Percentiles rank a stretch among this genome's conserved stretches.
phyloP scores from a whole-genome alignment of 2,797 vertebrate genomes.

The Decapterus maruadsi region DNA sequence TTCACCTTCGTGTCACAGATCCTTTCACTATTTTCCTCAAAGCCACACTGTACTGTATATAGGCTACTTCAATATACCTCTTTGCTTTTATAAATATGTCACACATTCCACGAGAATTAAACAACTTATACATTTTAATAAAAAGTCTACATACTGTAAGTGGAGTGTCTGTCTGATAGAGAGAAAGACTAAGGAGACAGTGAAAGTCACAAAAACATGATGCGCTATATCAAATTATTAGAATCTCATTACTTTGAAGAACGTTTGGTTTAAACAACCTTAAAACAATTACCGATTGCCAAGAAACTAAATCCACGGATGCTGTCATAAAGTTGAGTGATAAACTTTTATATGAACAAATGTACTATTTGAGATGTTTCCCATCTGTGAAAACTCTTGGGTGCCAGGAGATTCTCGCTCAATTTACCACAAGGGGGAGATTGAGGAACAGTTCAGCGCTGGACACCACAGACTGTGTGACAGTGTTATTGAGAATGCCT shows the following conservation, averaged over 20 bases:
- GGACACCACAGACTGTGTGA: slow-evolving; percentile 3
- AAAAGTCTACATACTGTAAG: not conserved
- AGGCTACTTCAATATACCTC: no score
- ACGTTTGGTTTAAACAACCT: no score
- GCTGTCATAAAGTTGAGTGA: slow-evolving; percentile 29
- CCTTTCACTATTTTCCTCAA: not conserved
- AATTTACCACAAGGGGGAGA: slow-evolving; percentile 32
- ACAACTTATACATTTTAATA: not conserved
- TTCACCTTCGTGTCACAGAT: not conserved
- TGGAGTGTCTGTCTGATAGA: not conserved
- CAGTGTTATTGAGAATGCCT: slow-evolving; percentile 30
- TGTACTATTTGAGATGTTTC: slow-evolving; percentile 27
- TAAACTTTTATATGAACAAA: slow-evolving; percentile 36
- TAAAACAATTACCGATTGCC: no score
- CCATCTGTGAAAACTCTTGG: slow-evolving; percentile 25
- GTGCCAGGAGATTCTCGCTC: slow-evolving; percentile 31
- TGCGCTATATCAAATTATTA: no score
- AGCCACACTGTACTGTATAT: no score
- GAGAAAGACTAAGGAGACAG: no score
- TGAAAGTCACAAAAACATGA: no score
- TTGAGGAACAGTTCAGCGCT: not conserved
- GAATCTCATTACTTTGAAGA: no score
- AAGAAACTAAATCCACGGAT: not conserved
- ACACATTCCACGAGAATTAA: not conserved
- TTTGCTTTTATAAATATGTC: no score